Evolutionary conservation across 2,888 invertebrate species (phyloP).

Genomic region (Kryphioiulus occultus): DNA sequence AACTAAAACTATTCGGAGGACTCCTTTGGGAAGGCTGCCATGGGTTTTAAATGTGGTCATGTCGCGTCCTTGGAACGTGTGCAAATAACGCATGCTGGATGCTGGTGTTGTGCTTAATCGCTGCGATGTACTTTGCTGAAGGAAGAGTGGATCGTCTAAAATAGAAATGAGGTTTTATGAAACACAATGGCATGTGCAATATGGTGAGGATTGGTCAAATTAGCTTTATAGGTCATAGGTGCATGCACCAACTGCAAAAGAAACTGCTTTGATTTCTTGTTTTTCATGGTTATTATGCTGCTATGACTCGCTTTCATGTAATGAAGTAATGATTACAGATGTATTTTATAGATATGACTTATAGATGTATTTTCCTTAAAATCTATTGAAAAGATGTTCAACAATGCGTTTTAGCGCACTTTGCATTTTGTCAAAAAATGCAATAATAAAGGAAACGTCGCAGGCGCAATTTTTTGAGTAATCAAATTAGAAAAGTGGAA

Average conservation of each 20-base stretch:
- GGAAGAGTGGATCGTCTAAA: constrained; percentile 37
- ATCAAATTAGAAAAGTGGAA: too few species aligned
- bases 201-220: neutral
- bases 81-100: constrained; percentile 52
- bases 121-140: constrained; percentile 29
- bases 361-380: too few species aligned
- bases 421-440: too few species aligned
- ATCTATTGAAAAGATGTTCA: too few species aligned
- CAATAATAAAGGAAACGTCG: too few species aligned
- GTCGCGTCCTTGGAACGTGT: constrained; percentile 51
- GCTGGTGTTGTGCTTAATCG: constrained; percentile 32
- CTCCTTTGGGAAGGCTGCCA: constrained; percentile 55
- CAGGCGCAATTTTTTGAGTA: too few species aligned
- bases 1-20: constrained; percentile 58
- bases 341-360: too few species aligned
- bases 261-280: too few species aligned
- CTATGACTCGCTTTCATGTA: too few species aligned
- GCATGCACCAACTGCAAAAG: neutral
- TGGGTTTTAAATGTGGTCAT: constrained; percentile 55
- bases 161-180: neutral
- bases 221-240: neutral
- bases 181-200: neutral
- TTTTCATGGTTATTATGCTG: too few species aligned
- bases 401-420: too few species aligned
- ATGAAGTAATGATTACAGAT: too few species aligned